Conservation (phyloP, 2,888 invertebrate species). For the Dorcus hopei region DNA sequence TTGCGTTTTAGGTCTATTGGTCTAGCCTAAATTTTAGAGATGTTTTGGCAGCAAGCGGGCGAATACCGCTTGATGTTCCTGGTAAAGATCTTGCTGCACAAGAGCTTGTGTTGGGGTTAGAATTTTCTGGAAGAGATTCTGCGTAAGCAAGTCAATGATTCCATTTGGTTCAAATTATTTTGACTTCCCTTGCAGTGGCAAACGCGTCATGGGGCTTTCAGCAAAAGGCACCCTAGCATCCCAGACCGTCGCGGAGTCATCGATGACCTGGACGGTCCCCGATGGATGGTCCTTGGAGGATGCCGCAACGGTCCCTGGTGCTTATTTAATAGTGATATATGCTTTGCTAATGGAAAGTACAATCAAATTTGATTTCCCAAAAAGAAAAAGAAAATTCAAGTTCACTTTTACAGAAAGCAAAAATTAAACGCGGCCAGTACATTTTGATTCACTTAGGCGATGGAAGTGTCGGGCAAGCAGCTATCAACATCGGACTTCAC, state of each 20-base stretch:
- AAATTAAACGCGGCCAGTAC: conserved; percentile 23
- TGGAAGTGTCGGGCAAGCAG: conserved; percentile 73
- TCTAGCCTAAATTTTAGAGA: conserved; percentile 90
- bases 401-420: conserved; percentile 7
- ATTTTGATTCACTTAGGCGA: conserved; percentile 58
- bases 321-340: conserved; percentile 58
- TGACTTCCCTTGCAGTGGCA: conserved; percentile 48
- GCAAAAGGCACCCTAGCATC: conserved; percentile 59
- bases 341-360: conserved; percentile 50
- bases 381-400: neutral
- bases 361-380: neutral
- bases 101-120: conserved; percentile 67
- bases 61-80: conserved; percentile 78
- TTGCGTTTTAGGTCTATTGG: conserved; percentile 67
- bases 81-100: conserved; percentile 63
- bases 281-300: conserved; percentile 70
- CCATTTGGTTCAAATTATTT: neutral
- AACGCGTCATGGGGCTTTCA: conserved; percentile 66
- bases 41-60: conserved; percentile 90
- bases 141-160: conserved; percentile 13
- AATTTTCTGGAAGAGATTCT: conserved; percentile 60
- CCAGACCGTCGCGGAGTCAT: conserved; percentile 56
- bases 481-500: conserved; percentile 65
- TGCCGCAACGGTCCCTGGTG: conserved; percentile 74
- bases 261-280: conserved; percentile 64